These are phyloP conservation scores for Hyposmocoma kahamanoa DNA, from an alignment of 1,140 invertebrate species.

Conservation along the genomic window DNA sequence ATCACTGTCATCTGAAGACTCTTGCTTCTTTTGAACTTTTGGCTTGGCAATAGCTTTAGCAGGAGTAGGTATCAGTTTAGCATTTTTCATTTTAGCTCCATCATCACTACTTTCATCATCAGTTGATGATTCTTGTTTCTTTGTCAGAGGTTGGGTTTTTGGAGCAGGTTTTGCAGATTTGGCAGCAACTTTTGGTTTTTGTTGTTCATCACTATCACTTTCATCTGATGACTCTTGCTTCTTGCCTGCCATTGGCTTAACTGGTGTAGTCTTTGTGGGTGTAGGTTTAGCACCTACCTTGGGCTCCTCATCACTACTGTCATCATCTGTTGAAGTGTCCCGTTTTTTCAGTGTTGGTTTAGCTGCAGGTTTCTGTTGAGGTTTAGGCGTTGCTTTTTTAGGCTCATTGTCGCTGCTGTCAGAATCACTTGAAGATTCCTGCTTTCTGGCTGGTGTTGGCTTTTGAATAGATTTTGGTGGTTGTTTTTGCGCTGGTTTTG, in stretches of 20 bases:
- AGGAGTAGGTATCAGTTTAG: constrained; percentile 16
- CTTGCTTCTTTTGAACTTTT: constrained; percentile 13
- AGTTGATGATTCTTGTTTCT: constrained; percentile 21
- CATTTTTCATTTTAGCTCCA: constrained; percentile 8
- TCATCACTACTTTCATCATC: constrained; percentile 13
- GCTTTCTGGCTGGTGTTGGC: constrained; percentile 16
- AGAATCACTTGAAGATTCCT: constrained; percentile 37
- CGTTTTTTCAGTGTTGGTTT: constrained; percentile 17
- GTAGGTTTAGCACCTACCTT: constrained; percentile 3
- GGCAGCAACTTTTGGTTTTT: constrained; percentile 7
- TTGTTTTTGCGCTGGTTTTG: constrained; percentile 14
- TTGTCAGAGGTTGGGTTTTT: constrained; percentile 5
- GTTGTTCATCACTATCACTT: constrained; percentile 14
- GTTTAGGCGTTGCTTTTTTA: no score
- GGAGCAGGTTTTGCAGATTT: constrained; percentile 6
- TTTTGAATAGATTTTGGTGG: constrained; percentile 10
- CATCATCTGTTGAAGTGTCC: constrained; percentile 20
- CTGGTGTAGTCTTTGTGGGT: constrained; percentile 13
- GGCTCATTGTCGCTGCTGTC: constrained; percentile 32
- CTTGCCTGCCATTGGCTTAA: constrained; percentile 13
- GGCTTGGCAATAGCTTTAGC: constrained; percentile 10
- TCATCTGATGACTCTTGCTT: constrained; percentile 7
- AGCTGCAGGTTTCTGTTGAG: constrained; percentile 9
- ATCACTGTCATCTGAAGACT: constrained; percentile 23
- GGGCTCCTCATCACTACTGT: constrained; percentile 24